phyloP scores from a whole-genome alignment of 2,888 invertebrate species.

The Campaea margaritaria region DNA sequence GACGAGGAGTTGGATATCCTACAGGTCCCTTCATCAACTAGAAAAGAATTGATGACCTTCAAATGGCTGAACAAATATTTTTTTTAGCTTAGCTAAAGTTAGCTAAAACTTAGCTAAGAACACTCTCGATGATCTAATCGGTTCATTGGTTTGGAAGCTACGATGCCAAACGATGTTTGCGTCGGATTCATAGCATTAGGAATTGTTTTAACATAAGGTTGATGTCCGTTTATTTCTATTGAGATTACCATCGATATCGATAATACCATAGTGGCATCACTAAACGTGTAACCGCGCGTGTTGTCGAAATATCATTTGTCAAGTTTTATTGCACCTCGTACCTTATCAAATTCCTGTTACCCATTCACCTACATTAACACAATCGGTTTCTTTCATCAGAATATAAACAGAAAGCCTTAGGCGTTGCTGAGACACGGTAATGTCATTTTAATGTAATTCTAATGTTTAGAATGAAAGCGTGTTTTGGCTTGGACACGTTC shows the following conservation, averaged over 20 bases:
- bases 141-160: too few species aligned
- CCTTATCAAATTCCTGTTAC: constrained; percentile 35
- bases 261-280: constrained; percentile 17
- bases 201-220: neutral
- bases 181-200: neutral
- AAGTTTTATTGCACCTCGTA: constrained; percentile 48
- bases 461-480: constrained; percentile 8
- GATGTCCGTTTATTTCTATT: neutral
- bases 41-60: too few species aligned
- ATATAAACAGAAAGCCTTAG: constrained; percentile 30
- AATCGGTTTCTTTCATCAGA: constrained; percentile 29
- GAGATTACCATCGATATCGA: constrained; percentile 12
- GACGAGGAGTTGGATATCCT: too few species aligned
- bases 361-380: constrained; percentile 29
- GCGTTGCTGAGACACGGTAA: constrained; percentile 29
- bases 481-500: neutral
- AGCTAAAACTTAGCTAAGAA: too few species aligned
- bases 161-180: too few species aligned
- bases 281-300: constrained; percentile 28
- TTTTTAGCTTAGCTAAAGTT: too few species aligned
- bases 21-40: too few species aligned
- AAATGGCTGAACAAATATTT: too few species aligned
- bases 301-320: constrained; percentile 46
- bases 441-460: constrained; percentile 38
- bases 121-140: too few species aligned